A percentile compares a stretch with the other conserved stretches of the same genome.
phyloP scores from a whole-genome alignment of 2,888 invertebrate genomes.

The Cinara cedri region DNA sequence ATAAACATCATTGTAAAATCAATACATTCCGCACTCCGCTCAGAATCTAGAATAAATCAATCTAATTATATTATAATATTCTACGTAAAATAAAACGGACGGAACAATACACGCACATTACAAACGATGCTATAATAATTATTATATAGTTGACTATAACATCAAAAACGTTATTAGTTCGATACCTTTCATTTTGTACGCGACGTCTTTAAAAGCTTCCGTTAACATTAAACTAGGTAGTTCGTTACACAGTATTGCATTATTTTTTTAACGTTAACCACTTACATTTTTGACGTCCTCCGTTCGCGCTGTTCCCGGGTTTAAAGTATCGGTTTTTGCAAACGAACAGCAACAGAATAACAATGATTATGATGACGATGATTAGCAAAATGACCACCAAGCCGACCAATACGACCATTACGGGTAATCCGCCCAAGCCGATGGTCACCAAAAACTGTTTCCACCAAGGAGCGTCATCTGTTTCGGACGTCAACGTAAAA shows the following conservation, averaged over 20 bases:
- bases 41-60: too few relatives aligned
- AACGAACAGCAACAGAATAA: conserved; percentile 24
- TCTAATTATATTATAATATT: neutral
- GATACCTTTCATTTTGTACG: conserved; percentile 14
- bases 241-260: neutral
- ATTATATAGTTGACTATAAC: too few relatives aligned
- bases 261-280: neutral
- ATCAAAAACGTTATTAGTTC: neutral
- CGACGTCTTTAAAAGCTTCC: neutral
- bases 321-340: conserved; percentile 48
- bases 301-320: conserved; percentile 20
- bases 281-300: conserved; percentile 51
- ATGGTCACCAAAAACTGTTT: conserved; percentile 38
- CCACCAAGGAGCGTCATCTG: conserved; percentile 52
- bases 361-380: conserved; percentile 25
- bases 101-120: conserved; percentile 11
- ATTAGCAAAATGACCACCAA: conserved; percentile 26
- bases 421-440: conserved; percentile 37
- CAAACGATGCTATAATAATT: too few relatives aligned
- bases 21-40: too few relatives aligned
- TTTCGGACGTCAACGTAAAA: neutral
- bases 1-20: too few relatives aligned
- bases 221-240: neutral
- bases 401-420: conserved; percentile 23
- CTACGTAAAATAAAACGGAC: conserved; percentile 12